phyloP scores from a whole-genome alignment of 2,797 vertebrate genomes.

The Chelidonichthys spinosus region DNA sequence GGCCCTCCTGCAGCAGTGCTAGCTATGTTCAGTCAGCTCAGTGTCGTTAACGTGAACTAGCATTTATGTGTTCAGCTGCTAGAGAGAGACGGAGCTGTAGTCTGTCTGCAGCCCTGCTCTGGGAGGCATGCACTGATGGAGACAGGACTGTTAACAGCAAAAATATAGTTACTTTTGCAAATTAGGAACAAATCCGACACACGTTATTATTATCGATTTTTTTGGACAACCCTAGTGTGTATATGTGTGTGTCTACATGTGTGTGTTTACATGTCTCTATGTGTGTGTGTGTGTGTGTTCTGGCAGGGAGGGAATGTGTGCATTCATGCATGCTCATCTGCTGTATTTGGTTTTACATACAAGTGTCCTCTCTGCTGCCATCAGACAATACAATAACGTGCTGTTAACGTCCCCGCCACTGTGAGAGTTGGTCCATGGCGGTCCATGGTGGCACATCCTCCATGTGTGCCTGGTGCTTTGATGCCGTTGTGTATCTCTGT shows the following conservation, averaged over 20 bases:
- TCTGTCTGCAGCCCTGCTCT: too few species aligned
- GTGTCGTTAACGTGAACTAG: too few species aligned
- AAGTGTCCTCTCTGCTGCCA: constrained; percentile 8
- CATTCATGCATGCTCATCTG: constrained; percentile 50
- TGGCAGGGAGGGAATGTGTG: constrained; percentile 20
- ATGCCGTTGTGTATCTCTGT: constrained; percentile 58
- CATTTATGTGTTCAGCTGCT: too few species aligned
- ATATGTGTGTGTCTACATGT: background rate
- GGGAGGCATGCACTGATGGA: too few species aligned
- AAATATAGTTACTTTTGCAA: too few species aligned
- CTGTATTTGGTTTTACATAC: constrained; percentile 45
- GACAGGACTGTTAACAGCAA: too few species aligned
- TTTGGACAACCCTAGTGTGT: background rate
- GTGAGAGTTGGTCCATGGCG: constrained; percentile 57
- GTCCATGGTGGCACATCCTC: constrained; percentile 34
- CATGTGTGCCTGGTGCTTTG: constrained; percentile 53
- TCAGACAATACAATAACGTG: constrained; percentile 14
- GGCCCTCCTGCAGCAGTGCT: too few species aligned
- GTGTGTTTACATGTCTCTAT: background rate
- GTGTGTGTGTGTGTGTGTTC: constrained; percentile 31
- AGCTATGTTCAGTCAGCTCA: too few species aligned
- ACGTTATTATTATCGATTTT: too few species aligned
- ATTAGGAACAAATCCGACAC: too few species aligned
- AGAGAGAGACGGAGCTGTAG: too few species aligned
- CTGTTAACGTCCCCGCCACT: constrained; percentile 11